Conservation (phyloP, 2,888 invertebrate species). For the Acleris laterana region DNA sequence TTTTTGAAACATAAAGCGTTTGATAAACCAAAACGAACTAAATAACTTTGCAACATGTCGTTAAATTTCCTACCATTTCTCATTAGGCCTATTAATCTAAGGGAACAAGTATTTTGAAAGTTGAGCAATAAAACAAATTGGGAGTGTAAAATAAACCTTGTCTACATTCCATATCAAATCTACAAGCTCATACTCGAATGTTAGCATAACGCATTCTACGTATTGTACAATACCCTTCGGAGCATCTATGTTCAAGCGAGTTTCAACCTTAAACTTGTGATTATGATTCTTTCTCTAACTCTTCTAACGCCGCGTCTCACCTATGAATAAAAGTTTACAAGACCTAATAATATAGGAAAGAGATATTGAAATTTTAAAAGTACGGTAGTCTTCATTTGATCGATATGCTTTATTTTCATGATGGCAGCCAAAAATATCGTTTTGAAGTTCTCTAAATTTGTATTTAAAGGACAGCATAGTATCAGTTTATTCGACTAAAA, state of each 20-base stretch:
- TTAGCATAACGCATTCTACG: conserved; percentile 64
- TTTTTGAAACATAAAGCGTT: conserved; percentile 29
- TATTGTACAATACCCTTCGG: conserved; percentile 59
- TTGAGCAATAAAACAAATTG: conserved; percentile 45
- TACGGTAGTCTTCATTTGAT: conserved; percentile 81
- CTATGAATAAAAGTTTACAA: conserved; percentile 77
- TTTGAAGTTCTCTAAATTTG: conserved; percentile 53
- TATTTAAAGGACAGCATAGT: conserved; percentile 25
- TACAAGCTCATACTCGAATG: conserved; percentile 71
- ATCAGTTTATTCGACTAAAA: not conserved
- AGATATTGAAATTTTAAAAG: conserved; percentile 79
- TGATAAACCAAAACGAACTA: conserved; percentile 23
- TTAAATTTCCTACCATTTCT: conserved; percentile 21
- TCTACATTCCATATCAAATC: conserved; percentile 64
- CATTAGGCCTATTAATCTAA: conserved; percentile 32
- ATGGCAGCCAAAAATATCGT: conserved; percentile 73
- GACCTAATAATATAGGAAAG: conserved; percentile 82
- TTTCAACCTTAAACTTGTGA: conserved; percentile 60
- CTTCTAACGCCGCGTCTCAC: conserved; percentile 57
- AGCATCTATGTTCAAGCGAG: conserved; percentile 59
- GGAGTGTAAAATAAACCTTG: conserved; percentile 28
- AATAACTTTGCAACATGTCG: conserved; percentile 6
- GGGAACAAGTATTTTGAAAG: conserved; percentile 5
- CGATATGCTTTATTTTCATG: conserved; percentile 83
- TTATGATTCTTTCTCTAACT: conserved; percentile 63